Conservation (phyloP, 53 echinoderm and acorn worm species). For the Paelopatides confundens region DNA sequence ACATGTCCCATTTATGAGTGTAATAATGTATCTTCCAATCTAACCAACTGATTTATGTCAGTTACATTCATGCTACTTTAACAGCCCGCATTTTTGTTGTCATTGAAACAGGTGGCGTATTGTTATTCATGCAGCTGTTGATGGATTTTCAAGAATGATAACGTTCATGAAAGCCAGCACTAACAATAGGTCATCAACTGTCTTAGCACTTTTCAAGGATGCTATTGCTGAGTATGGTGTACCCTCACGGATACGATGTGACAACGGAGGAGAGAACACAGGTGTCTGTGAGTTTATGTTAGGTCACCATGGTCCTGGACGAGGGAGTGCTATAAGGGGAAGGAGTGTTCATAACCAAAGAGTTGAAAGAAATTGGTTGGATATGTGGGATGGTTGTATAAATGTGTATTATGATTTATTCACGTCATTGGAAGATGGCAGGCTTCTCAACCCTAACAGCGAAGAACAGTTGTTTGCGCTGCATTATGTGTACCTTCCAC, state of each 20-base stretch:
- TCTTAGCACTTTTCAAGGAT: not conserved
- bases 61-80: no score
- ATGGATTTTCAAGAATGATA: not conserved
- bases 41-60: no score
- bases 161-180: not conserved
- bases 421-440: not conserved
- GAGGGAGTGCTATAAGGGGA: slow-evolving; percentile 29
- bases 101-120: slow-evolving; percentile 73
- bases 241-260: slow-evolving; percentile 13
- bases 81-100: no score
- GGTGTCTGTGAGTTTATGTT: slow-evolving; percentile 2
- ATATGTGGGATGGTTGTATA: slow-evolving; percentile 23
- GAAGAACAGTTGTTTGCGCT: slow-evolving; percentile 7
- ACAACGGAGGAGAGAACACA: not conserved
- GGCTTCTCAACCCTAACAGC: slow-evolving; percentile 12
- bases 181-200: not conserved
- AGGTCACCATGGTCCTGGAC: not conserved
- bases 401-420: slow-evolving; percentile 40
- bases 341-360: slow-evolving; percentile 39
- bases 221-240: not conserved
- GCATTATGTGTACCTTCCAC: slow-evolving; percentile 31
- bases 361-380: slow-evolving; percentile 2
- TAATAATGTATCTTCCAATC: no score
- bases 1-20: no score
- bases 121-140: not conserved